Base-by-base conservation (phyloP, 2,888 invertebrate species). In the Helicoverpa assulta region DNA sequence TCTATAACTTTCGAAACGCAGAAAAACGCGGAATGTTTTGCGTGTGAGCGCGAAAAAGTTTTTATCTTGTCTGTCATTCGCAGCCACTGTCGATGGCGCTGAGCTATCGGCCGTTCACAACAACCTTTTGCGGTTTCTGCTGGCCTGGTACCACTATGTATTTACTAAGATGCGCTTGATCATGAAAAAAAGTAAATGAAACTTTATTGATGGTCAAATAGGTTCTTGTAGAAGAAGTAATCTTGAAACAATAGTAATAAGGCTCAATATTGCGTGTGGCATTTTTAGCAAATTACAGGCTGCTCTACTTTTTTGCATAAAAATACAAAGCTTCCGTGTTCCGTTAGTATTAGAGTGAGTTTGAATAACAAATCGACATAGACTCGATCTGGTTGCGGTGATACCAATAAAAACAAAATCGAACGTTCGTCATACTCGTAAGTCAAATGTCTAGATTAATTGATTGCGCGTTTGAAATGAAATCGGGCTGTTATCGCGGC, bases 71-170 rank as follows among this genome's bases (percentile, higher is more conserved):
- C 78, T 78, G 84, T 81, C 80, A 88, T 89, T 87, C 88, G 85
- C 83, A 82, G 83, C 75, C 85, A 82, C 84, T 76, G 69, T 85
- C 80, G 86, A 87, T 83, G 81, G 74, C 72, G 67, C 67, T 75
- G 77, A 82, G 19, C 51, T 79, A 86, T 86, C 84, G 85, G 66
- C 40, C 19, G 69, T 68, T 74, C 70, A 66, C 78, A 66, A 78
- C 83, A 73, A 90, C 83, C 92, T 93, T 93, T 85, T 76, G 83
- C 78, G 70, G 69, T 77, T 77, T 91, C 90, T 95, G 93, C 76
- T 84, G 73, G 85, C 95, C 94, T 95, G 87, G 95, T 95, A 93
- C 87, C 82, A 88, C 94, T 94, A 95, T 95, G 93, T 95, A 95
- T 93, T 93, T 89, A 92, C 91, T 90, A 89, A 91, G 91, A 92